A percentile compares a stretch with the other conserved stretches of the same genome.
Conservation (phyloP, 2,797 vertebrate genomes). For the Discoglossus pictus region DNA sequence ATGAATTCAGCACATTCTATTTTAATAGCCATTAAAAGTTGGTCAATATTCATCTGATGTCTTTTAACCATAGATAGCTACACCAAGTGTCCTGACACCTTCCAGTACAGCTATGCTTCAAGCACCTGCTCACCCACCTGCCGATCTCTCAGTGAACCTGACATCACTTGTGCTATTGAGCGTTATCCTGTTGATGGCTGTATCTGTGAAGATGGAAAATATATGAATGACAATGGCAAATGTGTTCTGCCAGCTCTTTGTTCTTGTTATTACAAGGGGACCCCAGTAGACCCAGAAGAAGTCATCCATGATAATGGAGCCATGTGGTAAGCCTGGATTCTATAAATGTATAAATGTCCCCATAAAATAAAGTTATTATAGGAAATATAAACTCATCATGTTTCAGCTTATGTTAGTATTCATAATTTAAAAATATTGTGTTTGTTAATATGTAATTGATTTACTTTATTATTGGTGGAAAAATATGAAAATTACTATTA, state of each 20-base stretch:
- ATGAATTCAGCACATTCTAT: no score
- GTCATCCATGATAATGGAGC: conserved; percentile 70
- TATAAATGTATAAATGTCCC: no score
- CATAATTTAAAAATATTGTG: no score
- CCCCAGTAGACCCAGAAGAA: conserved; percentile 71
- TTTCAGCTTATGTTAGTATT: no score
- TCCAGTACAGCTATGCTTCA: conserved; percentile 74
- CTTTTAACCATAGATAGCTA: conserved; percentile 69
- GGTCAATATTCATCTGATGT: no score
- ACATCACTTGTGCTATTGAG: conserved; percentile 70
- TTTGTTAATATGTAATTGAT: no score
- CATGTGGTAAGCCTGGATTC: conserved; percentile 78
- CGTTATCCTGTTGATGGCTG: conserved; percentile 83
- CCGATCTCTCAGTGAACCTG: conserved; percentile 68
- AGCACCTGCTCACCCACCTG: conserved; percentile 73
- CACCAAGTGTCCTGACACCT: conserved; percentile 70
- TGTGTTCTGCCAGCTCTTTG: conserved; percentile 77
- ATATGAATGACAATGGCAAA: conserved; percentile 73
- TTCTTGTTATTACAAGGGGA: conserved; percentile 79
- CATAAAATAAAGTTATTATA: no score
- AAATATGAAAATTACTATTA: no score
- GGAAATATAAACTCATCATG: no score
- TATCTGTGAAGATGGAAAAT: conserved; percentile 74
- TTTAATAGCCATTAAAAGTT: no score
- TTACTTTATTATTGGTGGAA: no score